These are phyloP conservation scores for Pangasianodon gigas DNA, from an alignment of 2,113 vertebrate species.

Conservation along the genomic window DNA sequence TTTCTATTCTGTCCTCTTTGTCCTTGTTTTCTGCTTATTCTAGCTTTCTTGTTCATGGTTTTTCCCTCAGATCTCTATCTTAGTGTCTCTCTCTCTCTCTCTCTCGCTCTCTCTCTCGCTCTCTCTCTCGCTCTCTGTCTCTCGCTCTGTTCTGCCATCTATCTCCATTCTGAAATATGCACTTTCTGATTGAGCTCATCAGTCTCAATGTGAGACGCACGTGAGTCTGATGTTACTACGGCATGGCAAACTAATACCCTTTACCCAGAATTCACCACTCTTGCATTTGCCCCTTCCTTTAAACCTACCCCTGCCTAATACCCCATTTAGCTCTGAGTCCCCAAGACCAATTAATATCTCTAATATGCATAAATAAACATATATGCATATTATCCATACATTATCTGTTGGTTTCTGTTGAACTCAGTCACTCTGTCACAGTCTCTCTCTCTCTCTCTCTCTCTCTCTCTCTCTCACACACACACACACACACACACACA, in stretches of 20 bases:
- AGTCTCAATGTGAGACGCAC: slow-evolving; percentile 99
- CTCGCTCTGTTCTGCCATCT: slow-evolving; percentile 80
- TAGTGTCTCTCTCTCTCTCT: slow-evolving; percentile 51
- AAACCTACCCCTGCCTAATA: neutral
- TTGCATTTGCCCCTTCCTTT: neutral
- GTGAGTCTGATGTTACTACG: slow-evolving; percentile 97
- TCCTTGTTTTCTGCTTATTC: slow-evolving; percentile 43
- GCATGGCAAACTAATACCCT: slow-evolving; percentile 86
- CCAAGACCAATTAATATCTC: neutral
- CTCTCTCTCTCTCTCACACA: neutral
- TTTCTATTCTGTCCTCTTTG: slow-evolving; percentile 39
- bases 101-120: slow-evolving; percentile 34
- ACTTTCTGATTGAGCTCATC: slow-evolving; percentile 99
- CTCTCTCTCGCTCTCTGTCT: slow-evolving; percentile 42
- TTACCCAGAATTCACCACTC: slow-evolving; percentile 53
- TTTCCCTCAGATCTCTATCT: neutral
- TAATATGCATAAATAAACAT: slow-evolving; percentile 1
- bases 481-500: slow-evolving; percentile 21
- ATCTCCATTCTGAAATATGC: slow-evolving; percentile 99
- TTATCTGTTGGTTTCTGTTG: slow-evolving; percentile 37
- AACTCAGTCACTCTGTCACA: neutral
- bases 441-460: slow-evolving; percentile 7
- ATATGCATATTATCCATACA: neutral
- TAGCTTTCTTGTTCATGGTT: slow-evolving; percentile 38
- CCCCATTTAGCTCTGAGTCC: neutral